phyloP scores from a whole-genome alignment of 2,113 vertebrate genomes.

The Sinosuthora webbiana region DNA sequence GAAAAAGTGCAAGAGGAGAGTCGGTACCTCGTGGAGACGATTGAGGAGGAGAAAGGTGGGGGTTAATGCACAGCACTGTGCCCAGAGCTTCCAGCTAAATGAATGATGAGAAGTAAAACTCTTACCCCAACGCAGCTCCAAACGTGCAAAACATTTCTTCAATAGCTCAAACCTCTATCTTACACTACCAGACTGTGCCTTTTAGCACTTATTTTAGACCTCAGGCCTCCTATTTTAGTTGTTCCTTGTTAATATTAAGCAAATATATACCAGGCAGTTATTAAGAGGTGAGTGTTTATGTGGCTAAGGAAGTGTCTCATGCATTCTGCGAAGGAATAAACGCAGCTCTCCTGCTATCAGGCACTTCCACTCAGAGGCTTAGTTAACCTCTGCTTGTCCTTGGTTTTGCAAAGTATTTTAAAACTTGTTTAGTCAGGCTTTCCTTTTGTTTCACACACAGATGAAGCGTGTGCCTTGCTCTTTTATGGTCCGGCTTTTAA shows the following conservation, averaged over 20 bases:
- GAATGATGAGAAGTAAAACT: background rate
- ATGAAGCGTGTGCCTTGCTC: conserved; percentile 53
- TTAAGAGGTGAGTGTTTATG: background rate
- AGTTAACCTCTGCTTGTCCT: conserved; percentile 66
- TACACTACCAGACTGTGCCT: background rate
- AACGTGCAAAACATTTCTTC: background rate
- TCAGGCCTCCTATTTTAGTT: background rate
- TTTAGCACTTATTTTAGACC: background rate
- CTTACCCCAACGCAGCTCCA: background rate
- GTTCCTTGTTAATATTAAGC: background rate
- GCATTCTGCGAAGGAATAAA: background rate
- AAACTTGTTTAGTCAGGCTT: conserved; percentile 68
- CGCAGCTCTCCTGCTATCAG: background rate
- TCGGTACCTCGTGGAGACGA: conserved; percentile 63
- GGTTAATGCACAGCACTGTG: background rate
- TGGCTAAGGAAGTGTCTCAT: background rate
- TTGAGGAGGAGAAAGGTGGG: conserved; percentile 74
- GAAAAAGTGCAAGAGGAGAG: conserved; percentile 80
- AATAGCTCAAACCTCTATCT: background rate
- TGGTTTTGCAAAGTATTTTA: conserved; percentile 62
- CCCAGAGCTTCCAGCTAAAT: background rate
- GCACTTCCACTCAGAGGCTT: background rate
- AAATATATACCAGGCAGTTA: background rate
- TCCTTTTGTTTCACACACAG: conserved; percentile 44
- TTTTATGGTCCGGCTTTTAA: conserved; percentile 62